Evolutionary conservation across 1,140 invertebrate genomes (phyloP).

Genomic region (Pararge aegeria): DNA sequence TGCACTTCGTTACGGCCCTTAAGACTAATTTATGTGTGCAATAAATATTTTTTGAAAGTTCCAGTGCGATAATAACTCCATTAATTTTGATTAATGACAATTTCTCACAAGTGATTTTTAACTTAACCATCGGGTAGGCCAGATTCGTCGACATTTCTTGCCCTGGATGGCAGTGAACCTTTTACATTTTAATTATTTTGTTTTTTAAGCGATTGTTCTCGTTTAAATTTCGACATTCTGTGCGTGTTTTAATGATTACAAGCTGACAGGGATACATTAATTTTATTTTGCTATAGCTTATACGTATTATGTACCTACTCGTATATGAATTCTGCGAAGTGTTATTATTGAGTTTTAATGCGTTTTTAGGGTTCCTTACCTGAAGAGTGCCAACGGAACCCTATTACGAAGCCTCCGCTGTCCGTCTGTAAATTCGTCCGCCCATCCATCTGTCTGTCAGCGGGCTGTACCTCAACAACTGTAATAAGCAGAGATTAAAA

Average conservation of each 20-base stretch:
- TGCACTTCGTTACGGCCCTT: slow-evolving; percentile 68
- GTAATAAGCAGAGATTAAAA: no score
- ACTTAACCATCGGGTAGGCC: slow-evolving; percentile 42
- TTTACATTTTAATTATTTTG: slow-evolving; percentile 66
- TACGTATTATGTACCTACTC: no score
- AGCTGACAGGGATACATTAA: slow-evolving; percentile 5
- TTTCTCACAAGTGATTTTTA: slow-evolving; percentile 76
- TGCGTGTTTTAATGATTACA: slow-evolving; percentile 8
- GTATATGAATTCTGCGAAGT: no score
- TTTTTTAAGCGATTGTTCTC: slow-evolving; percentile 61
- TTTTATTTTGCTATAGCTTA: slow-evolving; percentile 1
- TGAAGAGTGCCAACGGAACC: no score
- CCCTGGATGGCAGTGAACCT: slow-evolving; percentile 45
- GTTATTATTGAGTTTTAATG: not conserved
- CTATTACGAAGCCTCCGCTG: no score
- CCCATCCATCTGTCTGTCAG: no score
- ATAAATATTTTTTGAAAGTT: slow-evolving; percentile 79
- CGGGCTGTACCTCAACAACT: no score
- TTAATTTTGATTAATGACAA: slow-evolving; percentile 79
- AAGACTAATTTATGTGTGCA: slow-evolving; percentile 71
- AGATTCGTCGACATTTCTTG: slow-evolving; percentile 45
- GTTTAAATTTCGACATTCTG: slow-evolving; percentile 38
- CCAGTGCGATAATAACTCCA: slow-evolving; percentile 77
- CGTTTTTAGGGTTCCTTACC: no score
- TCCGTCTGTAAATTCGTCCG: no score